A percentile compares a stretch with the other conserved stretches of the same genome.
These are phyloP conservation scores for Pseudanteris insignis DNA, from an alignment of 2,888 invertebrate genomes.

Conservation along the genomic window DNA sequence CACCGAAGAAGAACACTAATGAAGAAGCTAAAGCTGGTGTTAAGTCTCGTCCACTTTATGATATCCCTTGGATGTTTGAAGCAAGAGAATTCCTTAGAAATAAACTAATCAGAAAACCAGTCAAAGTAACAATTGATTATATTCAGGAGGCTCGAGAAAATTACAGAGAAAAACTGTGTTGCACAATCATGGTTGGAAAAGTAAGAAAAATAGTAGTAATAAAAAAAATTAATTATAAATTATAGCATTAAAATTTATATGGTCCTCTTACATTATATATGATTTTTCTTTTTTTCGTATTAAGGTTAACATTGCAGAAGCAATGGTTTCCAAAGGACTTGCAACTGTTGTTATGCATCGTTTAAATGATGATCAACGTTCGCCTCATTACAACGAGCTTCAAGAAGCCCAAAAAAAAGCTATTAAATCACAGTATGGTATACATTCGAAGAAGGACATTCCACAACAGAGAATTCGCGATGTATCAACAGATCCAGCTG, in stretches of 20 bases:
- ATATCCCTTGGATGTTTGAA: constrained; percentile 99
- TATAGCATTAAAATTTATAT: too few species aligned
- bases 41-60: constrained; percentile 90
- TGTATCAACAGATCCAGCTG: constrained; percentile 81
- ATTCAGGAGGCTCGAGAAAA: constrained; percentile 93
- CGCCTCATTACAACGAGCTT: constrained; percentile 91
- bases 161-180: constrained; percentile 95
- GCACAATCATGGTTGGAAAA: constrained; percentile 87
- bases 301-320: constrained; percentile 90
- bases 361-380: constrained; percentile 95
- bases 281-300: constrained; percentile 1
- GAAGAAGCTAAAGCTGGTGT: constrained; percentile 77
- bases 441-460: constrained; percentile 89
- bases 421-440: constrained; percentile 81
- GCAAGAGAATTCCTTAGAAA: constrained; percentile 96
- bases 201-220: constrained; percentile 69
- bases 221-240: neutral
- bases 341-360: constrained; percentile 93
- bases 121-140: constrained; percentile 92
- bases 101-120: constrained; percentile 93
- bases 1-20: constrained; percentile 73
- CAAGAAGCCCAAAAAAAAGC: constrained; percentile 94
- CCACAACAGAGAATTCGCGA: constrained; percentile 88
- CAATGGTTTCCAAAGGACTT: constrained; percentile 89
- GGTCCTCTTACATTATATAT: too few species aligned